A percentile compares a stretch with the other conserved stretches of the same genome.
Evolutionary conservation across 2,797 vertebrate genomes (phyloP).

Genomic region (Bucorvus abyssinicus): DNA sequence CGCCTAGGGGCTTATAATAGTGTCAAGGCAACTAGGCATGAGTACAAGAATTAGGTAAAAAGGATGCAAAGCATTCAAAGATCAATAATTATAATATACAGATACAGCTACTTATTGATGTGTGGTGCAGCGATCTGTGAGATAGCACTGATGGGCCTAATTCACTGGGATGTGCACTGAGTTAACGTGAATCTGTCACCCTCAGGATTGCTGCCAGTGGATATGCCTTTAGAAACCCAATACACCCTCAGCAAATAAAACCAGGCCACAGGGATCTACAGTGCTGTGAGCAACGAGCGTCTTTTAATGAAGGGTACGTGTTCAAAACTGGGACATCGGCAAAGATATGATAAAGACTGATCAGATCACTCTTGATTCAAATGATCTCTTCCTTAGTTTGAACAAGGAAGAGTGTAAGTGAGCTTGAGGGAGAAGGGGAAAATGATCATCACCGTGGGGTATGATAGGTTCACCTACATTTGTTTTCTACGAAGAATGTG

Average conservation of each 20-base stretch:
- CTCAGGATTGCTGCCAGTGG: not conserved
- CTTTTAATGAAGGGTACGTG: fast-evolving
- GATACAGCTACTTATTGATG: not conserved
- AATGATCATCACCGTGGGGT: not conserved
- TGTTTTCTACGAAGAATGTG: not conserved
- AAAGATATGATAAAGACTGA: not conserved
- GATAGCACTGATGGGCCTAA: not conserved
- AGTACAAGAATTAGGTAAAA: not conserved
- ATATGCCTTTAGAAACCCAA: not conserved
- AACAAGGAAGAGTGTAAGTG: not conserved
- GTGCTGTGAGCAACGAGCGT: not conserved
- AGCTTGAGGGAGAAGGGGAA: not conserved
- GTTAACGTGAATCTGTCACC: not conserved
- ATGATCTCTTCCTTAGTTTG: not conserved
- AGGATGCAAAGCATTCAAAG: not conserved
- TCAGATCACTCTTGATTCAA: fast-evolving
- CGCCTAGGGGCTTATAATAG: not conserved
- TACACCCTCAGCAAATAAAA: not conserved
- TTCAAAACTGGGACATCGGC: not conserved
- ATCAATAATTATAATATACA: not conserved
- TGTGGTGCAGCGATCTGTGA: not conserved
- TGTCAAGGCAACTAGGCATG: not conserved
- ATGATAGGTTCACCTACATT: not conserved
- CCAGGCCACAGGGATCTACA: fast-evolving
- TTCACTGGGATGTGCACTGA: not conserved